phyloP scores from a whole-genome alignment of 2,797 vertebrate species.

The Pipistrellus kuhlii region DNA sequence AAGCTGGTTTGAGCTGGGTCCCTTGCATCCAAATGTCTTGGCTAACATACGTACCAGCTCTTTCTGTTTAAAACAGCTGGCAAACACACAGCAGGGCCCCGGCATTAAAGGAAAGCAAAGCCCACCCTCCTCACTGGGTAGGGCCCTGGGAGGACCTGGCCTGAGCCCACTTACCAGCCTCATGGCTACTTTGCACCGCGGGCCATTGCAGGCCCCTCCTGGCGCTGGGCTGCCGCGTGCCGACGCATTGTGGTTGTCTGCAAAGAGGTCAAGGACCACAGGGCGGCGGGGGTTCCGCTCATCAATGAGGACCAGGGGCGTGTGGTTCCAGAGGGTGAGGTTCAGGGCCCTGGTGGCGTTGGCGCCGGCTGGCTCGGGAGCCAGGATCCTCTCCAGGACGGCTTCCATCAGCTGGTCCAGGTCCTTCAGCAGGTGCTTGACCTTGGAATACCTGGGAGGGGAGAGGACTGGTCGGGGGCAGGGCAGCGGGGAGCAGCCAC shows the following conservation, averaged over 20 bases:
- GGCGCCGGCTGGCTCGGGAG: neutral
- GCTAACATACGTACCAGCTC: neutral
- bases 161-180: constrained; percentile 84
- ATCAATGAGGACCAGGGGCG: constrained; percentile 88
- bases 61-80: neutral
- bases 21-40: neutral
- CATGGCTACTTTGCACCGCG: constrained; percentile 88
- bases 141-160: accelerated
- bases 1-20: neutral
- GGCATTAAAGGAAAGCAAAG: neutral
- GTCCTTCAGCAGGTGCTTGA: constrained; percentile 84
- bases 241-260: constrained; percentile 19
- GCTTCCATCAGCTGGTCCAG: constrained; percentile 88
- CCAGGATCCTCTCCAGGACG: constrained; percentile 86
- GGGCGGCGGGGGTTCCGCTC: constrained; percentile 84
- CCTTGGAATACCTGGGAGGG: constrained; percentile 86
- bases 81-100: neutral
- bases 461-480: neutral
- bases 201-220: neutral
- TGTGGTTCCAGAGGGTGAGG: constrained; percentile 86
- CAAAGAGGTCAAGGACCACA: constrained; percentile 85
- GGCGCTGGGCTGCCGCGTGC: neutral
- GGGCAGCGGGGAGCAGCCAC: neutral
- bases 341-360: constrained; percentile 61
- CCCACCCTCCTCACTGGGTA: neutral